Conservation (phyloP, 2,888 invertebrate genomes). For the Mythimna loreyi region DNA sequence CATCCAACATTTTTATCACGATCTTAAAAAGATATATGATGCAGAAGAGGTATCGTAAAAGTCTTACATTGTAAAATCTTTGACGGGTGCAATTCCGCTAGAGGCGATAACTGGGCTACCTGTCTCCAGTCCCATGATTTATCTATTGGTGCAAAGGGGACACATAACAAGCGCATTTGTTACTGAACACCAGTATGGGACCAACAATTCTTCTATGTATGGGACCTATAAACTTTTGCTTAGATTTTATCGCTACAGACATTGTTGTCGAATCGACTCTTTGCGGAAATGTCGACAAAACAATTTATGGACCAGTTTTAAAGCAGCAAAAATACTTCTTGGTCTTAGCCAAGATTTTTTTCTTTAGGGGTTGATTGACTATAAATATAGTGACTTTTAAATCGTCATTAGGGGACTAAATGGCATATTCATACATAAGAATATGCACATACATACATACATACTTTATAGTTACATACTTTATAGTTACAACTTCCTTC, state of each 20-base stretch:
- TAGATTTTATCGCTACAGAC: slow-evolving; percentile 42
- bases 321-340: slow-evolving; percentile 15
- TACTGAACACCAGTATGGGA: slow-evolving; percentile 18
- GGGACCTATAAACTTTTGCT: slow-evolving; percentile 20
- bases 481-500: too few relatives aligned
- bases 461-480: too few relatives aligned
- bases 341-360: background rate
- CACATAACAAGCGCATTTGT: slow-evolving; percentile 44
- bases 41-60: slow-evolving; percentile 32
- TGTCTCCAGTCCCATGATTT: slow-evolving; percentile 49
- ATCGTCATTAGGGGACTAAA: background rate
- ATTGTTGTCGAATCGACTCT: slow-evolving; percentile 31
- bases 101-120: slow-evolving; percentile 44
- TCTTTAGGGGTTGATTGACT: background rate
- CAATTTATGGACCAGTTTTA: slow-evolving; percentile 49
- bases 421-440: background rate
- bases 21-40: slow-evolving; percentile 26
- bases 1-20: slow-evolving; percentile 25
- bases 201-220: slow-evolving; percentile 18
- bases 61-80: slow-evolving; percentile 48
- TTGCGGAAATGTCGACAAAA: slow-evolving; percentile 15
- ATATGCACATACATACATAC: background rate
- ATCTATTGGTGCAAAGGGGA: slow-evolving; percentile 43
- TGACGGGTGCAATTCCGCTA: slow-evolving; percentile 39
- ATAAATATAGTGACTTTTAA: background rate